Percentiles rank a stretch among this genome's conserved stretches.
Evolutionary conservation across 1,140 invertebrate genomes (phyloP).

Genomic region (Pseudomyrmex pallidus): DNA sequence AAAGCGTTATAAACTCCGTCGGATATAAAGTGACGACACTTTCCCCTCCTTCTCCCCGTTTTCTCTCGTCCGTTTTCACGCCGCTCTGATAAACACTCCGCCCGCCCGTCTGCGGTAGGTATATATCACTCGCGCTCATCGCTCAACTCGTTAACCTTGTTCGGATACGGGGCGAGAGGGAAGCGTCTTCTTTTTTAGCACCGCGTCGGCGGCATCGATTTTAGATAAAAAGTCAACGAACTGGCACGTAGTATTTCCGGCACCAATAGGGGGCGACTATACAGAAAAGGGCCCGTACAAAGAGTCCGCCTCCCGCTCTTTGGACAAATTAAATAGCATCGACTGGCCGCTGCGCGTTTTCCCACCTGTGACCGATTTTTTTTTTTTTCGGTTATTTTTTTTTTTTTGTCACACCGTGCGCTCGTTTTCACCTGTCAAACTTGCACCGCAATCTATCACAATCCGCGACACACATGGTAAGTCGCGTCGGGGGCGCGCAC

Average conservation of each 20-base stretch:
- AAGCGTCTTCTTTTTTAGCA: constrained; percentile 49
- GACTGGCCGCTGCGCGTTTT: constrained; percentile 10
- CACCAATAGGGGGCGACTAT: constrained; percentile 24
- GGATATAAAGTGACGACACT: neutral
- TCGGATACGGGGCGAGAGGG: constrained; percentile 23
- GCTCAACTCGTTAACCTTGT: constrained; percentile 65
- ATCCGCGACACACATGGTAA: constrained; percentile 35
- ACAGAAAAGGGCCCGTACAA: constrained; percentile 30
- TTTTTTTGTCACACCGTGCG: constrained; percentile 5
- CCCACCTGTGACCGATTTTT: constrained; percentile 28
- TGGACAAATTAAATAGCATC: constrained; percentile 68
- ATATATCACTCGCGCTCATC: neutral
- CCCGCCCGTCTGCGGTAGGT: constrained; percentile 1
- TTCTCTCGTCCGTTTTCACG: constrained; percentile 46
- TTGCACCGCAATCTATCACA: constrained; percentile 68
- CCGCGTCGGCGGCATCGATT: constrained; percentile 63
- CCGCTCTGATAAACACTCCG: constrained; percentile 11
- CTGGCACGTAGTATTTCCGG: constrained; percentile 66
- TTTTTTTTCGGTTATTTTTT: neutral
- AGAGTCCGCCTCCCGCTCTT: constrained; percentile 23
- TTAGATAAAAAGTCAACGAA: constrained; percentile 71
- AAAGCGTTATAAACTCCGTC: constrained; percentile 1
- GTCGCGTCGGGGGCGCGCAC: neutral
- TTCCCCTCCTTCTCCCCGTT: neutral
- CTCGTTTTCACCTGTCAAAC: constrained; percentile 52